Evolutionary conservation across 2,113 vertebrate genomes (phyloP).

Genomic region (Cyanoderma ruficeps): DNA sequence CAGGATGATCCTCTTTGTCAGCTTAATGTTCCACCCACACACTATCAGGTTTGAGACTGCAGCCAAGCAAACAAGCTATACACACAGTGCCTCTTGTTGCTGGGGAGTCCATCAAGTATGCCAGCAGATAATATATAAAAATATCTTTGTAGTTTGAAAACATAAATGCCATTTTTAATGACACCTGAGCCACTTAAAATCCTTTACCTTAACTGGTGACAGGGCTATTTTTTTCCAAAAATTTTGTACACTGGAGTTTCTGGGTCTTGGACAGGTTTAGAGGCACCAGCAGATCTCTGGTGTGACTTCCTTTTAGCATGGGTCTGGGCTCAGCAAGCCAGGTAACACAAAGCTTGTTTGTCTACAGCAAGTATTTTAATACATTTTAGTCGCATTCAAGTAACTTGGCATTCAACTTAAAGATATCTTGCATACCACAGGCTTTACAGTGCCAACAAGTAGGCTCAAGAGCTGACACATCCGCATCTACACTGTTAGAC

Average conservation of each 20-base stretch:
- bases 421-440: background rate
- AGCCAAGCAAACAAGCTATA: background rate
- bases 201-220: background rate
- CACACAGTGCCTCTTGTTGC: background rate
- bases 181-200: background rate
- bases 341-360: background rate
- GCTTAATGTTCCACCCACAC: background rate
- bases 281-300: background rate
- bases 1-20: background rate
- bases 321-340: background rate
- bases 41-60: background rate
- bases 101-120: background rate
- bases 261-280: background rate
- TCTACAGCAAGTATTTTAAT: background rate
- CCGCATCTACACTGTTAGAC: background rate
- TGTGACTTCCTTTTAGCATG: background rate
- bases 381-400: fast-evolving
- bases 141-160: background rate
- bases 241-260: background rate
- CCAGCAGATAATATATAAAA: background rate
- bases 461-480: background rate
- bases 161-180: background rate
- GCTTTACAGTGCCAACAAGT: background rate
- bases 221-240: background rate
- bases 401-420: background rate